Evolutionary conservation across 2,797 vertebrate genomes (phyloP).

Genomic region (Gadopsis bispinosus): DNA sequence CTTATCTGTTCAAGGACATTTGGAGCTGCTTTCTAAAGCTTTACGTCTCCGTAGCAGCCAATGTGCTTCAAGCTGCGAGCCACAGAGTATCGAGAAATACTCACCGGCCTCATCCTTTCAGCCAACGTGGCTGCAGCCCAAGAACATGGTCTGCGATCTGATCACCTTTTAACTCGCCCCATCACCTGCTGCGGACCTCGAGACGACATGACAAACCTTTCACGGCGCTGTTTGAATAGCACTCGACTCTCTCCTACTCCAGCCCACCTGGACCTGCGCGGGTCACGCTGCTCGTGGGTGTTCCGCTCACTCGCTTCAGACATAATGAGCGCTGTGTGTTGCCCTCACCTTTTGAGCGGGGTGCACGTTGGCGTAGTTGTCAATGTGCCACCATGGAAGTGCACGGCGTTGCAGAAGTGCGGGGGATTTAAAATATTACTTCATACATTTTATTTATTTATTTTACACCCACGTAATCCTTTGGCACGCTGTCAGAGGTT

Average conservation of each 20-base stretch:
- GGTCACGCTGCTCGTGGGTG: constrained; percentile 16
- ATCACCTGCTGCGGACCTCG: neutral
- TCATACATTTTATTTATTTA: constrained; percentile 8
- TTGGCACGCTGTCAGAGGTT: neutral
- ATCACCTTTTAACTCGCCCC: neutral
- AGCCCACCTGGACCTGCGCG: neutral
- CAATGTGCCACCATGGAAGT: neutral
- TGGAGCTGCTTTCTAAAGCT: neutral
- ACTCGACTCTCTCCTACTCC: neutral
- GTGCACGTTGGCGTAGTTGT: neutral
- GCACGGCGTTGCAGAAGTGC: neutral
- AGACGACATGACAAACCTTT: neutral
- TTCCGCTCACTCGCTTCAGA: neutral
- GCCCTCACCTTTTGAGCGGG: constrained; percentile 18
- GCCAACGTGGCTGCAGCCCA: neutral
- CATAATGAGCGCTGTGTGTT: neutral
- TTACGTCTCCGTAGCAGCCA: neutral
- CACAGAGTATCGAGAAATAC: neutral
- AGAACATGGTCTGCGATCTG: neutral
- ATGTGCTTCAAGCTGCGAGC: neutral
- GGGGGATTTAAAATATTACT: constrained; percentile 23
- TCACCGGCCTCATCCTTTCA: neutral
- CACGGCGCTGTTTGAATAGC: neutral
- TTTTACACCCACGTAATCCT: constrained; percentile 24
- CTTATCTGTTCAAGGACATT: too few species aligned